Base-by-base conservation (phyloP, 1,140 invertebrate species). In the Eupristina koningsbergeri region DNA sequence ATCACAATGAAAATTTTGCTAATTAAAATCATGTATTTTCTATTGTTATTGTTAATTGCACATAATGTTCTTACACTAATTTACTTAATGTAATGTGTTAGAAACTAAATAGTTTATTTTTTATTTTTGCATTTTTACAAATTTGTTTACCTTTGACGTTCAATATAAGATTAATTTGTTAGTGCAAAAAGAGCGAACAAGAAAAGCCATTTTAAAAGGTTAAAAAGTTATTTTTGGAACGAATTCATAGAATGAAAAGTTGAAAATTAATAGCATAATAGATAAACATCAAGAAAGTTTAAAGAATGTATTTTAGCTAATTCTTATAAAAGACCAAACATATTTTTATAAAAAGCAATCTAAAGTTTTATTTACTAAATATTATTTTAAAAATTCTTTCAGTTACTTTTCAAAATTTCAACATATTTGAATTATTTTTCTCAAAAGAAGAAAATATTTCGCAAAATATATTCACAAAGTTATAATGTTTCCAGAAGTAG, bases 221-320 rank as follows among this genome's bases (percentile, higher is more conserved):
- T 64, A 29, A 71, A 41, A 39, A 11, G 15, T 39, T 71, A 0
- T n/a, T 71, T 31, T 39, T 26, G 36, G 31, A 41, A 71, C 34
- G 67, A 71, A 71, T 36, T 6, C 67, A 41, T 71, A 36, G 26
- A 71, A 71, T 71, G 67, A 39, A 71, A 71, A 71, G 67, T 17
- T 0, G 67, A 22, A 71, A 71, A 71, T n/a, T 71, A 71, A 71
- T 71, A 41, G 36, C 22, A n/a, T 22, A n/a, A n/a, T n/a, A 71
- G 36, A 71, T 71, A 71, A 71, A 71, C 22, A 41, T 41, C 36
- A 71, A 22, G 19, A 36, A 6, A 71, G 0, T 71, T 19, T 71
- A 6, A 71, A 71, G 41, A 71, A 71, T 31, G 8, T 5, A 71
- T 22, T 71, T 26, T 71, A 9, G 67, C 8, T 71, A 41, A 41